Evolutionary conservation across 2,113 vertebrate species (phyloP).

Genomic region (Seriola quinqueradiata): DNA sequence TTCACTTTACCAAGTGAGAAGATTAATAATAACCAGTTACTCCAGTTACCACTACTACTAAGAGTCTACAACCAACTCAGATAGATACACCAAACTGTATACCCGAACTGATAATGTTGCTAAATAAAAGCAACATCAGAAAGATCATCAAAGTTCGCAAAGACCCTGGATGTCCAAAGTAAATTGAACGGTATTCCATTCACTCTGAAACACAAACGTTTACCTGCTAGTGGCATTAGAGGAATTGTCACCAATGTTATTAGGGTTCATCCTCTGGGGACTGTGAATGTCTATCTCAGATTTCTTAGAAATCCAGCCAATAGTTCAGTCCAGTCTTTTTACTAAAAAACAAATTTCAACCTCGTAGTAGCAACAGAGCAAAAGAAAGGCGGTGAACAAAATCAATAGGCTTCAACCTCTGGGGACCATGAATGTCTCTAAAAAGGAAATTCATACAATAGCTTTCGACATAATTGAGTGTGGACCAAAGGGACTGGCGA

Average conservation of each 20-base stretch:
- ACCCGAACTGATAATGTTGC: neutral
- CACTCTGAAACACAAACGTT: no score
- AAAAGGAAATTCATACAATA: neutral
- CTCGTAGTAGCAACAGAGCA: neutral
- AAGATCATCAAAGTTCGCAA: no score
- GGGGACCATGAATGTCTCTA: neutral
- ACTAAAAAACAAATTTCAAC: no score
- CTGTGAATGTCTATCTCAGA: neutral
- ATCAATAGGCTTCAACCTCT: no score
- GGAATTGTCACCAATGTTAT: neutral
- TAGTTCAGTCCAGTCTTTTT: neutral
- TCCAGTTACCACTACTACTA: no score
- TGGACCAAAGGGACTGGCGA: neutral
- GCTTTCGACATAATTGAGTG: neutral
- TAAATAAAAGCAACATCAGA: no score
- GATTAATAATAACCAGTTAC: neutral
- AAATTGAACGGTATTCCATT: no score
- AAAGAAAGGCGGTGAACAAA: neutral
- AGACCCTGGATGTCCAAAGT: no score
- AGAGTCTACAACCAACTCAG: no score
- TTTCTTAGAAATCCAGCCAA: neutral
- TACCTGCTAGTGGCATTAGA: no score
- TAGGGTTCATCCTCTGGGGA: no score
- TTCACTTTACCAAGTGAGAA: neutral
- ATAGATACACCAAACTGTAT: neutral